Evolutionary conservation across 2,888 invertebrate genomes (phyloP), one percentile per base, ranked within the genome.

Genomic region (Scelioninae gen. 1): DNA sequence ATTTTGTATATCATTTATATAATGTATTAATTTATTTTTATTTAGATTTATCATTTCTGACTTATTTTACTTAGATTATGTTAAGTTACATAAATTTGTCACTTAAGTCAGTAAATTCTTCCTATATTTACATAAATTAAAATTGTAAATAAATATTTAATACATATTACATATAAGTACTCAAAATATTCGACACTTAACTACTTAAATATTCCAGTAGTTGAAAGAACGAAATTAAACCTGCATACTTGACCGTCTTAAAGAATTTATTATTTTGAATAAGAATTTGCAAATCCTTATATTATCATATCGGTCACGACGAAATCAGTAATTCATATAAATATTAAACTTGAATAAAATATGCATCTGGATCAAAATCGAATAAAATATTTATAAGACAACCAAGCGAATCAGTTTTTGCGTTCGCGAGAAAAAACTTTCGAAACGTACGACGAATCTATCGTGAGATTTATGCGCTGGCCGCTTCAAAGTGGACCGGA

Each of bases 321-420:
- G 43, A 72, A 72, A 55, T 55, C 51, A 62, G 45, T 15, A 43
- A 74, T 47, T 55, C 47, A 56, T n/a, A 65, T 75, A 75, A 65
- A 76, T 76, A 66, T 76, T 62, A 51, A 76, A 58, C 66, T 31
- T 3, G 66, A 66, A 51, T 76, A 68, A 76, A 76, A 68, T 76
- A 76, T 68, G 68, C 45, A 76, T 53, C 62, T 68, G 62, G 76
- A 68, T 62, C 77, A 63, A 77, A 77, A 69, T 55, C 43, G 55
- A 77, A 77, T 77, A 32, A 45, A 55, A 69, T 77, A 69, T 77
- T 62, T 77, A 75, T 66, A 76, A 68, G 77, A 47, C 68, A 11
- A 29, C 16, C 58, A 10, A 55, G 75, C 47, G 31, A 75, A 65
- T 65, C 45, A 47, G 55, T 34, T 47, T n/a, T 34, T 51, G 45